Base-by-base conservation (phyloP, 2,797 vertebrate species). In the Myotis daubentonii region DNA sequence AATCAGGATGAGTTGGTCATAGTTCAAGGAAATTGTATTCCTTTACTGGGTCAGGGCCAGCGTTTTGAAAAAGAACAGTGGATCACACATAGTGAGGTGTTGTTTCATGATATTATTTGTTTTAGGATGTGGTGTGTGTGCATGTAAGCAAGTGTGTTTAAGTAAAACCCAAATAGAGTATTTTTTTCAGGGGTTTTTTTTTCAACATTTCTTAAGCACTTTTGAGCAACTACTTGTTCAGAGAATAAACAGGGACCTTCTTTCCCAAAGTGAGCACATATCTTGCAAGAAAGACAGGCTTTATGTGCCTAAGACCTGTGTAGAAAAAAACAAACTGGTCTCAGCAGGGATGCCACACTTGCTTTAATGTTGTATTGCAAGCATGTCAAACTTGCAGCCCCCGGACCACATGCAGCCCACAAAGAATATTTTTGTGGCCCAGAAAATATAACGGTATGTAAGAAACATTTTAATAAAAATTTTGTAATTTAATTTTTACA, bases 1-100 rank as follows among this genome's bases (percentile, higher is more conserved):
- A 85, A 60, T 36, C n/a, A 28, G 2, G 4, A 53, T 71, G 13
- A 80, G 2, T 30, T 84, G 44, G 20, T 82, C 41, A 78, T 41
- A 75, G 93, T 94, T 95, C 38, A 80, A 86, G 33, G 25, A 89
- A 89, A 92, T 36, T 55, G 2, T 76, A 76, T 65, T 36, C 0
- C 0, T 78, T 89, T 44, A 72, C 22, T 82, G 78, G 19, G 6
- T 62, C 44, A 79, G 47, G 41, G 76, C 7, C 2, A 87, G 6
- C 3, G 53, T 86, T 95, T 33, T 72, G 44, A 33, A 86, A 89
- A 94, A 33, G 12, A 74, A 57, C 65, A 76, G 38, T 80, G 33
- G 22, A 75, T 71, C 11, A 83, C n/a, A 80, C 3, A 4, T 49
- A 62, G 11, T 28, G 80, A 85, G 7, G 8, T 55, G 23, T 81